These are phyloP conservation scores for Agrenia bidenticulata DNA, from an alignment of 2,888 invertebrate species.

Conservation along the genomic window DNA sequence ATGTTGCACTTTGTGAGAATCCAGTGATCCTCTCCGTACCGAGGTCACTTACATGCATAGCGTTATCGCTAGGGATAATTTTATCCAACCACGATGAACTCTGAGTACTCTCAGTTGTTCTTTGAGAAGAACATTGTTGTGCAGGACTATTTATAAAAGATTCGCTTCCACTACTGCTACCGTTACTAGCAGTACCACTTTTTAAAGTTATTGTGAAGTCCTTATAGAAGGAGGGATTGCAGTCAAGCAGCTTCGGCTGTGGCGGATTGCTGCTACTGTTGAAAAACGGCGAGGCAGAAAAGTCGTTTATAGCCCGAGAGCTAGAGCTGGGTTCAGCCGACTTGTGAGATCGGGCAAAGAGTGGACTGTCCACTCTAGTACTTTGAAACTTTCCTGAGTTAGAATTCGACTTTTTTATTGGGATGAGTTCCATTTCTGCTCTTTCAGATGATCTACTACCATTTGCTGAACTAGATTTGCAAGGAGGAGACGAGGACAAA, in stretches of 20 bases:
- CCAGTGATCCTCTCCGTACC: background rate
- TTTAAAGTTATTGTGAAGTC: conserved; percentile 19
- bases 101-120: background rate
- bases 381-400: background rate
- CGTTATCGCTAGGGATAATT: background rate
- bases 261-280: background rate
- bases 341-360: no score
- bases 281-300: no score
- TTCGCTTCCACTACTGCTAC: background rate
- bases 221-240: conserved; percentile 11
- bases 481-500: background rate
- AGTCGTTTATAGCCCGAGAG: background rate
- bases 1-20: background rate
- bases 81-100: background rate
- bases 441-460: background rate
- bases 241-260: background rate
- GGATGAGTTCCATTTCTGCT: conserved; percentile 1
- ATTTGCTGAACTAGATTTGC: background rate
- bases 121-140: no score
- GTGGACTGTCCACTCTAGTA: no score
- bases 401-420: background rate
- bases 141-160: no score
- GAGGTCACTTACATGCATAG: background rate
- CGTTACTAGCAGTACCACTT: background rate
- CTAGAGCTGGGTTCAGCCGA: background rate